Evolutionary conservation across 2,113 vertebrate genomes (phyloP).

Genomic region (Crypturellus undulatus): DNA sequence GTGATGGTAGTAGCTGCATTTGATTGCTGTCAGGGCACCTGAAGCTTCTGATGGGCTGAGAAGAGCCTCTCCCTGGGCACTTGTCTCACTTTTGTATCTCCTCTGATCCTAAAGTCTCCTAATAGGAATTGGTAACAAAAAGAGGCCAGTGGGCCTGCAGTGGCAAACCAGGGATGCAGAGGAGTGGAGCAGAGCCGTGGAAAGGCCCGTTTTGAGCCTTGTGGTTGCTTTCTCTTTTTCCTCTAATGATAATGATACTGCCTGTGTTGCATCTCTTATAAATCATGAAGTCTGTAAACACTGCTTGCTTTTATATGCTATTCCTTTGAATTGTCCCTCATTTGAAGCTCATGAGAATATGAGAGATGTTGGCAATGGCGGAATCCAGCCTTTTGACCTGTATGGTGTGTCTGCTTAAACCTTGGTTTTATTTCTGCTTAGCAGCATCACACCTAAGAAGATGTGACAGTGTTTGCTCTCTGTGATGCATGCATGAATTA

Average conservation of each 20-base stretch:
- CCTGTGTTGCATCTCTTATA: not conserved
- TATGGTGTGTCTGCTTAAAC: too few species aligned
- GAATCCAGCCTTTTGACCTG: not conserved
- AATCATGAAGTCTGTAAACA: not conserved
- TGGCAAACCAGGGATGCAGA: not conserved
- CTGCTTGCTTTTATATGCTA: not conserved
- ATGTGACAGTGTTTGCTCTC: not conserved
- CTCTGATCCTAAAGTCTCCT: not conserved
- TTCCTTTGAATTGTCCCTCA: not conserved
- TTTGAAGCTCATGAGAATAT: not conserved
- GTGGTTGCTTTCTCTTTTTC: not conserved
- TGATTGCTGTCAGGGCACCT: not conserved
- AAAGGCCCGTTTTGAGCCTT: not conserved
- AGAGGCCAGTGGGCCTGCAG: not conserved
- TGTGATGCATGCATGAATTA: not conserved
- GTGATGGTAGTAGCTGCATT: not conserved
- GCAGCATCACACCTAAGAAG: too few species aligned
- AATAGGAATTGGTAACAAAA: not conserved
- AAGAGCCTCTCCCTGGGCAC: not conserved
- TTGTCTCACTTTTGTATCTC: not conserved
- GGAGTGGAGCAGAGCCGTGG: not conserved
- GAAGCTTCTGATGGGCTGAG: not conserved
- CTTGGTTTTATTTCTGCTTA: too few species aligned
- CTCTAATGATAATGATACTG: not conserved
- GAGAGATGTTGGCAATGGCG: not conserved